Evolutionary conservation across 2,797 vertebrate species (phyloP).

Genomic region (Crax fasciolata): DNA sequence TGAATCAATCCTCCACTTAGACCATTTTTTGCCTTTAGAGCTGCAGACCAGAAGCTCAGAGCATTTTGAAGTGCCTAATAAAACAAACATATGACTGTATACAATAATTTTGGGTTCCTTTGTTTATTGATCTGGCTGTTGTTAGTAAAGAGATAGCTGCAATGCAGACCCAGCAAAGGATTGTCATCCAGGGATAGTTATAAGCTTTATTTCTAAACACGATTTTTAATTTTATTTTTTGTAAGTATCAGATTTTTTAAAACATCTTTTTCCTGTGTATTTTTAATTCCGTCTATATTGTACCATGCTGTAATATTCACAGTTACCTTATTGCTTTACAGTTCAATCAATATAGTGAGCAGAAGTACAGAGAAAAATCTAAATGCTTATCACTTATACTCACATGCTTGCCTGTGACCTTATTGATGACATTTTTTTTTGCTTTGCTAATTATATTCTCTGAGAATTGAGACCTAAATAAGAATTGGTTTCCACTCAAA

Average conservation of each 20-base stretch:
- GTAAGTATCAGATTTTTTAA: not conserved
- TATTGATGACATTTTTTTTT: slow-evolving; percentile 37
- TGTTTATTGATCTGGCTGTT: not conserved
- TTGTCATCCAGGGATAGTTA: not conserved
- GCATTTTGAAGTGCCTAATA: not conserved
- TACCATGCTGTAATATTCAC: not conserved
- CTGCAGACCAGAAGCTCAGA: not conserved
- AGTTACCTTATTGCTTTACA: slow-evolving; percentile 15
- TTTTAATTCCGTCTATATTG: not conserved
- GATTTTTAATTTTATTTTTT: not conserved
- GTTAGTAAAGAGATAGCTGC: not conserved
- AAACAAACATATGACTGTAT: not conserved
- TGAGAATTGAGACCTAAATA: slow-evolving; percentile 36
- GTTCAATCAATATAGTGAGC: not conserved
- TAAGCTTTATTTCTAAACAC: not conserved
- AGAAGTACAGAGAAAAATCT: not conserved
- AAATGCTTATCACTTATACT: slow-evolving; percentile 27
- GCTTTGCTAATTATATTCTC: slow-evolving; percentile 39
- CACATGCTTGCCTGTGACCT: slow-evolving; percentile 21
- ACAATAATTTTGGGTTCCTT: not conserved
- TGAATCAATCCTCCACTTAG: not conserved
- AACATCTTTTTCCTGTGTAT: not conserved
- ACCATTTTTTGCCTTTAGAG: not conserved
- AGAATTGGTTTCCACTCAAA: slow-evolving; percentile 51
- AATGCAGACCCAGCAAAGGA: not conserved